Evolutionary conservation across 2,113 vertebrate genomes (phyloP), one percentile per base, ranked within the genome.

Genomic region (Plestiodon gilberti): DNA sequence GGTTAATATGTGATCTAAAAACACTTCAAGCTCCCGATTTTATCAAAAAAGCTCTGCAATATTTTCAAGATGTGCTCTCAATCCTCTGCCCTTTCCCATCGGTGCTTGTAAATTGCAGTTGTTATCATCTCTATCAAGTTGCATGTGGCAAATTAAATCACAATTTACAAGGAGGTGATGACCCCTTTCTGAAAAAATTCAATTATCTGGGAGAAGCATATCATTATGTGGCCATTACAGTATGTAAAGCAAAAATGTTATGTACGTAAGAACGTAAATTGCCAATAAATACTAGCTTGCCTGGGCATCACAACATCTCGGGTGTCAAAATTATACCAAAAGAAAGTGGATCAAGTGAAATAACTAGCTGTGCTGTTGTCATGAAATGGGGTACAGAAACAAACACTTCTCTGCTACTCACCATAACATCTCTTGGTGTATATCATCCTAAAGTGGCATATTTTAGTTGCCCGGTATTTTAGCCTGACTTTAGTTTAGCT

Each of bases 61-160:
- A 38, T 65, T 84, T 67, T 57, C n/a, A 78, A 77, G 43, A 55
- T 78, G 48, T 30, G 77, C 23, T 67, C 6, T 3, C 23, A 38
- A 52, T 69, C 62, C 10, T 43, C 2, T 85, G 62, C n/a, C 22
- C 83, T 78, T 85, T 78, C 61, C 62, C 33, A 85, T 25, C 43
- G 22, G 74, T 4, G 38, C 74, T 55, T 85, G 25, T 78, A 78
- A 67, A 67, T 52, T 78, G 62, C n/a, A 69, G n/a, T 55, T 77
- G n/a, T 77, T 85, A 69, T 65, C n/a, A 84, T 28, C 17, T 57
- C 22, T 78, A 57, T 78, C 74, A 77, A 67, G 43, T 67, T 78
- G 23, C 25, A 78, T 57, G 57, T 78, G 48, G 74, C 62, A 78
- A 85, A 69, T 69, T 85, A 85, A 85, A 85, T 85, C 62, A 85